These are phyloP conservation scores for Solea senegalensis DNA, from an alignment of 2,113 vertebrate genomes.

Conservation along the genomic window DNA sequence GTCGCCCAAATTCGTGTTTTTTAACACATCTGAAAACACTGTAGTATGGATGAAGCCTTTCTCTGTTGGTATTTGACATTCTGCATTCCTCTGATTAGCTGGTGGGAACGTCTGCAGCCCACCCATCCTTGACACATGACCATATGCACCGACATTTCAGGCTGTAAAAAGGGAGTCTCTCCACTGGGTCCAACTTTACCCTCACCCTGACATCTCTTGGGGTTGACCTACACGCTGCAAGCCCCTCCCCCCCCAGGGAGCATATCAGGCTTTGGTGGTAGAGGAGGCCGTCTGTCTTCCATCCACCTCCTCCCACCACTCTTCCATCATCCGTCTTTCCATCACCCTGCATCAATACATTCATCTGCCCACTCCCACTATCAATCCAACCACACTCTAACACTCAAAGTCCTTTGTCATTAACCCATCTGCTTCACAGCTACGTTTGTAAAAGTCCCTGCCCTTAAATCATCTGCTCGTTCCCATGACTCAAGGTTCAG, in stretches of 20 bases:
- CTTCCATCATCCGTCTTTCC: constrained; percentile 44
- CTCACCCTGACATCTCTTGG: constrained; percentile 44
- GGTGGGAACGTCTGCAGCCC: constrained; percentile 26
- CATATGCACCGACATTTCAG: constrained; percentile 75
- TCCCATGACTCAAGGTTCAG: neutral
- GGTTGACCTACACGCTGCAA: constrained; percentile 52
- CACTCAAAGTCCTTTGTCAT: constrained; percentile 43
- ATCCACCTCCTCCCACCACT: constrained; percentile 38
- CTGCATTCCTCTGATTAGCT: constrained; percentile 3
- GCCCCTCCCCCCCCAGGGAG: constrained; percentile 59
- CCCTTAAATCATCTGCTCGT: constrained; percentile 4
- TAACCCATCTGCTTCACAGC: constrained; percentile 51
- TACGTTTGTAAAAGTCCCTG: constrained; percentile 4
- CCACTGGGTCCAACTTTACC: constrained; percentile 43
- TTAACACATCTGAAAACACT: too few relatives aligned
- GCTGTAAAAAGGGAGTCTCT: constrained; percentile 68
- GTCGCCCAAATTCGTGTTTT: too few relatives aligned
- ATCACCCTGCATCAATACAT: constrained; percentile 49
- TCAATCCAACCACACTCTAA: constrained; percentile 16
- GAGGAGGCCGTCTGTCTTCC: constrained; percentile 63
- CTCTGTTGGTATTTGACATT: neutral
- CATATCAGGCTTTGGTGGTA: constrained; percentile 32
- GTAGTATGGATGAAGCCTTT: neutral
- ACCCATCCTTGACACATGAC: constrained; percentile 52
- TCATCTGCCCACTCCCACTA: constrained; percentile 47